A percentile compares a stretch with the other conserved stretches of the same genome.
phyloP scores from a whole-genome alignment of 2,888 invertebrate species.

The Trissolcus japonicus region DNA sequence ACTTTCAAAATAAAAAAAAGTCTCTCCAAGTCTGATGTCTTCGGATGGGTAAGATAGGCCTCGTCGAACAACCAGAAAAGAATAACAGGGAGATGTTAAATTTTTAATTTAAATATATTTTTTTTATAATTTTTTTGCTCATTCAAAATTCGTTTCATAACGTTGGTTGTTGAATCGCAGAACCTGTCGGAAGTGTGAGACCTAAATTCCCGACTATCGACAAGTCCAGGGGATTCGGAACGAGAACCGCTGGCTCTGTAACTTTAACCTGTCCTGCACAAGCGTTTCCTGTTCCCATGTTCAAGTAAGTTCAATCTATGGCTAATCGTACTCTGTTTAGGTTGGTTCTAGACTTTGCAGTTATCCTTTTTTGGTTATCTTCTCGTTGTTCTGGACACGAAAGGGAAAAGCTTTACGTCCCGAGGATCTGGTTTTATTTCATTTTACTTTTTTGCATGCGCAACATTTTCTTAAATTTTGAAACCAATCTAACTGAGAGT shows the following conservation, averaged over 20 bases:
- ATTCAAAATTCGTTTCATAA: conserved; percentile 1
- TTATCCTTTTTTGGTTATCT: conserved; percentile 58
- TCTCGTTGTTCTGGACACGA: not conserved
- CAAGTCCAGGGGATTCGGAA: conserved; percentile 74
- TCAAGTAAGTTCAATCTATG: conserved; percentile 78
- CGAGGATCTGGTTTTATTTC: too few species aligned
- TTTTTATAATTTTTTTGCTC: not conserved
- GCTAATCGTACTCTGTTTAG: conserved; percentile 1
- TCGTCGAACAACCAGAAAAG: conserved; percentile 55
- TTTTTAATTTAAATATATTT: not conserved
- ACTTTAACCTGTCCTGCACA: conserved; percentile 86
- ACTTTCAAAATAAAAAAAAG: not conserved
- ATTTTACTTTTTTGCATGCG: too few species aligned
- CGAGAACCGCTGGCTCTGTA: conserved; percentile 71
- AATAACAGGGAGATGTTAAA: conserved; percentile 23
- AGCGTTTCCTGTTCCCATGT: conserved; percentile 84
- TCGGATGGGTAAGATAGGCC: not conserved
- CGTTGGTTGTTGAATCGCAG: conserved; percentile 67
- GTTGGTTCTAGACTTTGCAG: conserved; percentile 5
- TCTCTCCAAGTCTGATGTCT: not conserved
- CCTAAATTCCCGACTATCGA: conserved; percentile 78
- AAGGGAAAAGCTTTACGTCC: too few species aligned
- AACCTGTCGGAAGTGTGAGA: conserved; percentile 80
- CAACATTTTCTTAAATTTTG: too few species aligned
- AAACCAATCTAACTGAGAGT: too few species aligned